Conservation (phyloP, 2,888 invertebrate species). For the Sialis lutaria region DNA sequence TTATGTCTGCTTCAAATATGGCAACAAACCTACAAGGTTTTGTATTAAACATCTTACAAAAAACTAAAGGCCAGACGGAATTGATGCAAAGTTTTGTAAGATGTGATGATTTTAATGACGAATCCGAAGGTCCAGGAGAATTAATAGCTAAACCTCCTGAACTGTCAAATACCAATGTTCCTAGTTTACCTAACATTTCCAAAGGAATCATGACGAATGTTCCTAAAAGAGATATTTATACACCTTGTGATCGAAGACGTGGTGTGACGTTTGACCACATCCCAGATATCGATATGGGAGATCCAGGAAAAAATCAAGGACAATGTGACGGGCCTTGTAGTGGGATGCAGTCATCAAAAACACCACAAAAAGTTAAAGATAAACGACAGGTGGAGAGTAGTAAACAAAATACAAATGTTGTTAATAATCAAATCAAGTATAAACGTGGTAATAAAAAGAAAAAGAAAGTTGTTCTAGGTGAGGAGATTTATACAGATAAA, state of each 20-base stretch:
- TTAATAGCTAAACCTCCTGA: background rate
- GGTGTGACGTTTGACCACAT: slow-evolving; percentile 19
- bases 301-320: slow-evolving; percentile 3
- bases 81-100: slow-evolving; percentile 65
- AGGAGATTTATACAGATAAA: slow-evolving; percentile 79
- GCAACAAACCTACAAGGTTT: background rate
- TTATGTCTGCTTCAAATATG: too few relatives aligned
- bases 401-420: slow-evolving; percentile 6
- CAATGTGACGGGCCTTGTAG: slow-evolving; percentile 19
- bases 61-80: slow-evolving; percentile 47
- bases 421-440: background rate
- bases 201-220: slow-evolving; percentile 25
- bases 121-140: slow-evolving; percentile 6
- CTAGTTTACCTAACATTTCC: slow-evolving; percentile 6
- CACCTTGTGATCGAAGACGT: slow-evolving; percentile 15
- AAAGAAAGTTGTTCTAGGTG: slow-evolving; percentile 28
- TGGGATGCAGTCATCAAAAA: slow-evolving; percentile 18
- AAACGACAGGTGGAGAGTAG: background rate
- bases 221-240: slow-evolving; percentile 21
- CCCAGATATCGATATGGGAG: slow-evolving; percentile 13
- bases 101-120: slow-evolving; percentile 34
- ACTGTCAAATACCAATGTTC: background rate
- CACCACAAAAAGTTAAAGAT: slow-evolving; percentile 12
- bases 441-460: slow-evolving; percentile 21
- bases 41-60: slow-evolving; percentile 41